Evolutionary conservation across 2,888 invertebrate genomes (phyloP), one percentile per base, ranked within the genome.

Genomic region (Acleris laterana): DNA sequence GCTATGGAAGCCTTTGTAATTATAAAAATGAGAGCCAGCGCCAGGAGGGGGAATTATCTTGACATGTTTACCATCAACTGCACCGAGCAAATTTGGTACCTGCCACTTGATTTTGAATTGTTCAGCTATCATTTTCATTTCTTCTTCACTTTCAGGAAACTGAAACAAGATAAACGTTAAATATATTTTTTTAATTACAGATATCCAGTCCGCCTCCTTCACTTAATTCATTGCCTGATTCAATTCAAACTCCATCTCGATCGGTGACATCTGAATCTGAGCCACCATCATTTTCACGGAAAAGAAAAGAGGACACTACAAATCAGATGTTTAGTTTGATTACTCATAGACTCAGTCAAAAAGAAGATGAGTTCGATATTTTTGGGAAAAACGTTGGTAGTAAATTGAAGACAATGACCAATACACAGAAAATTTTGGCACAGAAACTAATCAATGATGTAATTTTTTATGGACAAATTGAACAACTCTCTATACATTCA

Each of bases 401-500:
- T 11, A 68, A 68, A 55, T 65, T 70, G 53, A 65, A 65, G 57
- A 60, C 68, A 55, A 64, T 70, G 68, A 64, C 64, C 19, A 65
- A 22, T 25, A 49, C 68, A 64, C 70, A 68, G 60, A 68, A 65
- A 68, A 68, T 68, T 25, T 56, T 68, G 16, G 46, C 70, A 25
- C 63, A 70, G 63, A 70, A 70, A 66, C 52, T 68, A 52, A 70
- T 70, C 46, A 70, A 68, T 58, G 69, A 68, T 62, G 64, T 62
- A 49, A 57, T 51, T 25, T 51, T 51, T 51, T 51, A 51, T 51
- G 51, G 51, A 51, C 58, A 62, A 68, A 65, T 62, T 56, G 32
- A 68, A 65, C 65, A 58, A 28, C 60, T 64, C 51, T 59, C 55
- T 60, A 16, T 58, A 51, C 51, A 56, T 56, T 38, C 42, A 56